Percentiles rank a stretch among this genome's conserved stretches.
Conservation (phyloP, 2,113 vertebrate genomes). For the Chionodraco myersi region DNA sequence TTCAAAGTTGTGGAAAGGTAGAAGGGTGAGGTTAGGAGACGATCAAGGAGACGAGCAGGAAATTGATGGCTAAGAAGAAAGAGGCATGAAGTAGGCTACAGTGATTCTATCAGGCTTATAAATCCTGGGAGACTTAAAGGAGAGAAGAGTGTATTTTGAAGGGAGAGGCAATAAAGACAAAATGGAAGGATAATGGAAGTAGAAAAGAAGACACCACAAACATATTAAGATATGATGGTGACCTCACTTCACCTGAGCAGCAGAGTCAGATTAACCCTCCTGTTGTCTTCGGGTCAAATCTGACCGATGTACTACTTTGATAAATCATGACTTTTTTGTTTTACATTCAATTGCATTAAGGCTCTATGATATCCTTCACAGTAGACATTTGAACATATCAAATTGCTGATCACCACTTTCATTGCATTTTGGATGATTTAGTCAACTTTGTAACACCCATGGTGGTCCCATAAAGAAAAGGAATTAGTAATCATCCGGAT, state of each 20-base stretch:
- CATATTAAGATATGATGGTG: neutral
- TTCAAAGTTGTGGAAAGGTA: neutral
- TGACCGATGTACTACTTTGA: no score
- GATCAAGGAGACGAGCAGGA: conserved; percentile 4
- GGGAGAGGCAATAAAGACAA: conserved; percentile 11
- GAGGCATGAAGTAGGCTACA: neutral
- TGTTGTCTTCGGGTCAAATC: no score
- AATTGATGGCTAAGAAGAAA: conserved; percentile 3
- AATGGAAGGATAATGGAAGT: conserved; percentile 1
- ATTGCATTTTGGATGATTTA: no score
- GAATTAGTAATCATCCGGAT: no score
- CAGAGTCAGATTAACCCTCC: neutral
- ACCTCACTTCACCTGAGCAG: conserved; percentile 6
- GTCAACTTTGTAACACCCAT: no score
- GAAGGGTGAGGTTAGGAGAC: conserved; percentile 18
- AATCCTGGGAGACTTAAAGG: conserved; percentile 29
- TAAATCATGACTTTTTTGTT: no score
- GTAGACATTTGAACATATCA: no score
- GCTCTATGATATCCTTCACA: no score
- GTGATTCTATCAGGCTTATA: conserved; percentile 35
- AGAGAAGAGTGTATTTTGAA: neutral
- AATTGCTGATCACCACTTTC: no score
- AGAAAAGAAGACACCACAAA: conserved; percentile 4
- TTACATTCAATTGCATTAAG: no score
- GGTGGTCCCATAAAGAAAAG: no score